Conservation (phyloP, 2,888 invertebrate species). For the Pyrocoelia pectoralis region DNA sequence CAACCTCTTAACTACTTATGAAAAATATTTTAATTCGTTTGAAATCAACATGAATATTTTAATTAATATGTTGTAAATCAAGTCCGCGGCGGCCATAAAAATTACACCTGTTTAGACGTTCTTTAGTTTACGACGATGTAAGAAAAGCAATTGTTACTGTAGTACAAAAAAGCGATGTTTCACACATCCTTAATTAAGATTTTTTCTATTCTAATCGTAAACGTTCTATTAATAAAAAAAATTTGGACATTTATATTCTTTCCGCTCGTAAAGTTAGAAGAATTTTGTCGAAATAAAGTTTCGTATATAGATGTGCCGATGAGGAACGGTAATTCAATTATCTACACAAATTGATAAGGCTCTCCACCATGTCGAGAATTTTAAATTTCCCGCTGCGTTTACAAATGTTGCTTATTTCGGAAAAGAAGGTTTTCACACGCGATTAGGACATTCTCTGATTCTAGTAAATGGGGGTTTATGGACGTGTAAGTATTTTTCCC, state of each 20-base stretch:
- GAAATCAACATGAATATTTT: conserved; percentile 1
- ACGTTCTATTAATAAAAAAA: conserved; percentile 14
- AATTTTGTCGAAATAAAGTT: conserved; percentile 15
- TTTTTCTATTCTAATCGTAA: conserved; percentile 2
- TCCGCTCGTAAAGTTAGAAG: conserved; percentile 18
- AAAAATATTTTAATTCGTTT: background rate
- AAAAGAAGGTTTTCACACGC: background rate
- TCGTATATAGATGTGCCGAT: background rate
- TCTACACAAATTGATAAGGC: conserved; percentile 12
- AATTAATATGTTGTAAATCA: conserved; percentile 6
- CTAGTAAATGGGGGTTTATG: conserved; percentile 13
- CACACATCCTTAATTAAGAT: conserved; percentile 11
- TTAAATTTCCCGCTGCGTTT: conserved; percentile 8
- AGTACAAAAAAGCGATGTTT: conserved; percentile 1
- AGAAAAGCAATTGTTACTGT: background rate
- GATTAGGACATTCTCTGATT: background rate
- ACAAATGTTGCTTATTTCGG: background rate
- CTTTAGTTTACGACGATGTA: conserved; percentile 1
- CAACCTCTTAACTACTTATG: background rate
- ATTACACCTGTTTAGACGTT: conserved; percentile 12
- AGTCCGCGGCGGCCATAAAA: conserved; percentile 2
- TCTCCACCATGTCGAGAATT: background rate
- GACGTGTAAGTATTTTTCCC: conserved; percentile 1
- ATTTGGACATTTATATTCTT: conserved; percentile 22
- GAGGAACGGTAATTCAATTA: conserved; percentile 15